phyloP scores from a whole-genome alignment of 2,113 vertebrate species.

The Catharus bicknelli region DNA sequence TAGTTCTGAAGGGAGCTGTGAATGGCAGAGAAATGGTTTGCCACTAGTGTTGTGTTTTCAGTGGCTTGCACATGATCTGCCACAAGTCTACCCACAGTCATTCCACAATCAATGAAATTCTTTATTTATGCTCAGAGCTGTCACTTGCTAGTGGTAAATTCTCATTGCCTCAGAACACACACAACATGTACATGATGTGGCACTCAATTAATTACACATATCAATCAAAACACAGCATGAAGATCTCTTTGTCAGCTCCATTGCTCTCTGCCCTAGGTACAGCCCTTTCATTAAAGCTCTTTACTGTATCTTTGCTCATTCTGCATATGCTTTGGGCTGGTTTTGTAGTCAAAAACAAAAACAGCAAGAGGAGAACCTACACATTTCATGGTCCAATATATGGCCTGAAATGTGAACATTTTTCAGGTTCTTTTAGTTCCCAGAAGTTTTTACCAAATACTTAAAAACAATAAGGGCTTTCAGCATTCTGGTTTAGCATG shows the following conservation, averaged over 20 bases:
- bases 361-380: neutral
- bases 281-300: conserved; percentile 18
- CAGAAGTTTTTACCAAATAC: neutral
- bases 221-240: conserved; percentile 42
- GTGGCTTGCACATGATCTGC: neutral
- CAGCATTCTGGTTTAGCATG: neutral
- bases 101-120: conserved; percentile 37
- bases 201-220: conserved; percentile 57
- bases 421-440: neutral
- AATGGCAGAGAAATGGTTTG: conserved; percentile 26
- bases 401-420: neutral
- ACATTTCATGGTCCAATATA: neutral
- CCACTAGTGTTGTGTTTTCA: neutral
- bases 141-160: conserved; percentile 35
- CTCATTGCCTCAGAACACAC: conserved; percentile 36
- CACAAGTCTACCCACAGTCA: neutral
- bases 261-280: neutral
- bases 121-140: conserved; percentile 50
- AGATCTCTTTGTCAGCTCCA: conserved; percentile 27
- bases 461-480: neutral
- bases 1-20: neutral
- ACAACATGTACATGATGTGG: conserved; percentile 38
- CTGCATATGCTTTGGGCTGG: neutral
- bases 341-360: conserved; percentile 17
- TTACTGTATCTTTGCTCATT: conserved; percentile 19